These are phyloP conservation scores for Lampris incognitus DNA, from an alignment of 2,113 vertebrate genomes.

Conservation along the genomic window DNA sequence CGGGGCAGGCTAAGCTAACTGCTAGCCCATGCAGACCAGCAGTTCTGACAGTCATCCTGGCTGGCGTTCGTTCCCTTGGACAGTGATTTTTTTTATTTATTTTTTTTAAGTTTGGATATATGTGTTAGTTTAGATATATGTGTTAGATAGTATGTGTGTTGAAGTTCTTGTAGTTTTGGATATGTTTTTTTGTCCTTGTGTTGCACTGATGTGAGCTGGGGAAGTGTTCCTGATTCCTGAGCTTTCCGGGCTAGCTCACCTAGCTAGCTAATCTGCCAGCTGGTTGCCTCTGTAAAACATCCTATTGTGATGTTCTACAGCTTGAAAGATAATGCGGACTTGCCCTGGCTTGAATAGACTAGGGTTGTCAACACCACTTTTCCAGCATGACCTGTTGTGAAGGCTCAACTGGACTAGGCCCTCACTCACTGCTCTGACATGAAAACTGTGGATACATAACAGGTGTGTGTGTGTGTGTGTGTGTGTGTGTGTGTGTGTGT, in stretches of 20 bases:
- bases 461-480: slow-evolving; percentile 7
- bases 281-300: slow-evolving; percentile 61
- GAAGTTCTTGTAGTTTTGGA: too few relatives aligned
- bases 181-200: too few relatives aligned
- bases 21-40: too few relatives aligned
- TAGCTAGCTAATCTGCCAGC: slow-evolving; percentile 33
- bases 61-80: too few relatives aligned
- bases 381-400: slow-evolving; percentile 20
- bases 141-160: too few relatives aligned
- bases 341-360: slow-evolving; percentile 26
- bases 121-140: too few relatives aligned
- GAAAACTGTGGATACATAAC: slow-evolving; percentile 10
- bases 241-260: slow-evolving; percentile 18
- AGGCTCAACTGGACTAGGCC: not conserved
- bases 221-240: too few relatives aligned
- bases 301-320: slow-evolving; percentile 60
- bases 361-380: slow-evolving; percentile 19
- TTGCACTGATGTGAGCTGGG: too few relatives aligned
- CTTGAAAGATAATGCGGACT: slow-evolving; percentile 39
- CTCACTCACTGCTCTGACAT: slow-evolving; percentile 22
- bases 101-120: too few relatives aligned
- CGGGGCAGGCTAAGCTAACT: too few relatives aligned
- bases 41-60: too few relatives aligned
- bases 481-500: slow-evolving; percentile 1
- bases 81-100: too few relatives aligned